Evolutionary conservation across 2,797 vertebrate genomes (phyloP).

Genomic region (Diglossa cyanea): DNA sequence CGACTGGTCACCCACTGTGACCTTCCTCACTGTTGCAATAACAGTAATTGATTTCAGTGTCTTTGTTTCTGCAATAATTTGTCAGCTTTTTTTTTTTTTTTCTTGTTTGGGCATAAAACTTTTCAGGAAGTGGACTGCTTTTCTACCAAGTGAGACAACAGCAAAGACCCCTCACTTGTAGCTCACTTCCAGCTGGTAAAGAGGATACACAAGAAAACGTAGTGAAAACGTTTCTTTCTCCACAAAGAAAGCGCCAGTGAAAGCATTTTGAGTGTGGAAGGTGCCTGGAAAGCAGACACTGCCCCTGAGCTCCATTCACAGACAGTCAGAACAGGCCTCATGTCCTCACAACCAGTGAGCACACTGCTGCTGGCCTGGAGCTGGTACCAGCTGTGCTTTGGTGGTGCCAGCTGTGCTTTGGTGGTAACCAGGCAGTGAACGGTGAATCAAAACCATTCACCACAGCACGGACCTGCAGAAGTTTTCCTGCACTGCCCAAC

Average conservation of each 20-base stretch:
- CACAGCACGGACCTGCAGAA: neutral
- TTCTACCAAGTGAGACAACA: neutral
- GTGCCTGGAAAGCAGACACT: neutral
- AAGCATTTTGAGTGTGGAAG: neutral
- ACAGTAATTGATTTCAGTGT: neutral
- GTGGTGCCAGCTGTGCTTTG: no score
- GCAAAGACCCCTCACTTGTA: accelerated
- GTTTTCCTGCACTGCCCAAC: neutral
- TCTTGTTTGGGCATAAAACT: neutral
- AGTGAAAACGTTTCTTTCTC: neutral
- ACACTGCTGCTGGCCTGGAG: neutral
- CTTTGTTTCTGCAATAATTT: neutral
- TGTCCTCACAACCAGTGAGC: neutral
- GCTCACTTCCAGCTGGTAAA: neutral
- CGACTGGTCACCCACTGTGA: neutral
- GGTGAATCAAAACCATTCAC: accelerated
- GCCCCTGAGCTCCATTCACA: neutral
- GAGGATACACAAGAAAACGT: neutral
- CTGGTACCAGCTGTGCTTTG: neutral
- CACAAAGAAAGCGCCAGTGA: neutral
- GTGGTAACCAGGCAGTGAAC: neutral
- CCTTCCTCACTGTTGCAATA: neutral
- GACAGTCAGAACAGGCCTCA: neutral
- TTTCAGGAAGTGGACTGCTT: neutral
- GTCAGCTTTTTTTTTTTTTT: neutral